These are phyloP conservation scores for Halichoerus grypus DNA, from an alignment of 2,113 vertebrate species.

Conservation along the genomic window DNA sequence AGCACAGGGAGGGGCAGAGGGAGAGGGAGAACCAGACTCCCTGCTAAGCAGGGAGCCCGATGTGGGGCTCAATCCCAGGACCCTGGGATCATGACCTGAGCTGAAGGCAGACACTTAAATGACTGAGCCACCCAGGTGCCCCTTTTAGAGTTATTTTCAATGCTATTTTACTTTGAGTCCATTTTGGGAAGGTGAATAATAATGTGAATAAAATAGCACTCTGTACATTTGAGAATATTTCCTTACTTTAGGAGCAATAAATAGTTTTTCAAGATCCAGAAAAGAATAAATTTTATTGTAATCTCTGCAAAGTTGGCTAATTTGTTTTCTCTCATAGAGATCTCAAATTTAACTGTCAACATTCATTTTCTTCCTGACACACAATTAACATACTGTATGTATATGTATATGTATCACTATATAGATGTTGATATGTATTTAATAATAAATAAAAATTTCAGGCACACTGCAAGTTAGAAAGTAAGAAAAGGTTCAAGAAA, in stretches of 20 bases:
- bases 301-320: neutral
- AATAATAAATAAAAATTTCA: constrained; percentile 11
- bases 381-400: neutral
- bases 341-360: neutral
- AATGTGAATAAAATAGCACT: neutral
- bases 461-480: neutral
- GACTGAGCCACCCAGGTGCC: neutral
- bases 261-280: neutral
- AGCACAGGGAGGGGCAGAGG: neutral
- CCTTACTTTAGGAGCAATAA: neutral
- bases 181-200: neutral
- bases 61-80: neutral
- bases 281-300: neutral
- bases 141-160: neutral
- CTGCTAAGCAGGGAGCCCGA: neutral
- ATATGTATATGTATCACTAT: neutral
- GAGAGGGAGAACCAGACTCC: neutral
- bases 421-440: neutral
- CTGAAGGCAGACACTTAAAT: neutral
- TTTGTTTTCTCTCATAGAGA: neutral
- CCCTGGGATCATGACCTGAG: neutral
- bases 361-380: neutral
- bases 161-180: neutral
- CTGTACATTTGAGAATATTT: neutral
- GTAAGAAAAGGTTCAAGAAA: neutral